These are phyloP conservation scores for Drosophila pandora DNA, from an alignment of 1,140 invertebrate species.

Conservation along the genomic window DNA sequence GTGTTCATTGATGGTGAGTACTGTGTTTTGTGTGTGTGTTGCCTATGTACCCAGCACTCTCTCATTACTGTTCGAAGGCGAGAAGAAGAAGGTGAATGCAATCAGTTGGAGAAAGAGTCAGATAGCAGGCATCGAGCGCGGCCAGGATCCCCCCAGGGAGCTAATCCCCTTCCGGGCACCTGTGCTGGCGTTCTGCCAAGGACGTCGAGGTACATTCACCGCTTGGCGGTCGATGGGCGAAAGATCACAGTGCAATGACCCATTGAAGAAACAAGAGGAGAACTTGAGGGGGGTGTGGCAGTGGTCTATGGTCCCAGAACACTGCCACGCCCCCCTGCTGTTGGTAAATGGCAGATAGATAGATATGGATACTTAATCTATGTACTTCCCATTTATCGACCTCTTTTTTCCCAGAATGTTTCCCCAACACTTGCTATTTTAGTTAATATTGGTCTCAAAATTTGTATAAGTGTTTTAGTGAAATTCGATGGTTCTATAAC, in stretches of 20 bases:
- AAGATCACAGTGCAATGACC: conserved; percentile 82
- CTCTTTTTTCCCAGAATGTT: conserved; percentile 13
- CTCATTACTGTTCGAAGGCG: conserved; percentile 67
- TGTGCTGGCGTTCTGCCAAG: conserved; percentile 51
- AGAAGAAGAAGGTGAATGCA: conserved; percentile 33
- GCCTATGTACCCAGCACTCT: conserved; percentile 77
- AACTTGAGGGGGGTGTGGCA: conserved; percentile 11
- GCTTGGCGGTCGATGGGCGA: conserved; percentile 52
- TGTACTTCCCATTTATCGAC: conserved; percentile 44
- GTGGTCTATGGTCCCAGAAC: background rate
- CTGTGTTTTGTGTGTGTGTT: conserved; percentile 82
- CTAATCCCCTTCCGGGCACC: background rate
- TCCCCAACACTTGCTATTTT: background rate
- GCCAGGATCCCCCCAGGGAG: conserved; percentile 4
- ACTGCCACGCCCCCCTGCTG: conserved; percentile 2
- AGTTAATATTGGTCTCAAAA: too few species aligned
- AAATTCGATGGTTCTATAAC: background rate
- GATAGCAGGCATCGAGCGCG: conserved; percentile 65
- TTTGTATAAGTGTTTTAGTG: background rate
- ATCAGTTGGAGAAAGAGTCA: conserved; percentile 79
- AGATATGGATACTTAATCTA: conserved; percentile 23
- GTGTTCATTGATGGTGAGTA: conserved; percentile 84
- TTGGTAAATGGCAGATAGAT: conserved; percentile 37
- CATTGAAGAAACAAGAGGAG: conserved; percentile 61
- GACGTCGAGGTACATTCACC: conserved; percentile 77